Conservation (phyloP, 2,888 invertebrate genomes). For the Apocheima hispidaria region DNA sequence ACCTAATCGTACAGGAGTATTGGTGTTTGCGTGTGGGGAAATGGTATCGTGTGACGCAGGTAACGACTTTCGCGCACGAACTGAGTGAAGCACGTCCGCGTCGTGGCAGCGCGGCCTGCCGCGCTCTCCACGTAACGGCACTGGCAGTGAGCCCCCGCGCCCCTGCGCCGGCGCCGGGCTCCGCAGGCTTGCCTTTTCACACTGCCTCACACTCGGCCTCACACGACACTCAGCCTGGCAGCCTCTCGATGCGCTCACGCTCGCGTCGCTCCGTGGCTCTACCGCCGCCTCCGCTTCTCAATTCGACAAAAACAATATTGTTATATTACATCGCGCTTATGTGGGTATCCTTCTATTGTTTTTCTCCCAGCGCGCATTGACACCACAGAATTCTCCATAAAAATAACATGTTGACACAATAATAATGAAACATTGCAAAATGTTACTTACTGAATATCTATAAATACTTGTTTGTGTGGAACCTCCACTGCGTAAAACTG, state of each 20-base stretch:
- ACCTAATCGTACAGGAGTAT: constrained; percentile 59
- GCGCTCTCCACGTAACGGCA: constrained; percentile 29
- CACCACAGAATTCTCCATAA: too few relatives aligned
- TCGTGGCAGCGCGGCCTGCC: constrained; percentile 63
- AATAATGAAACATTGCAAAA: constrained; percentile 26
- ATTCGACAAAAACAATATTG: constrained; percentile 25
- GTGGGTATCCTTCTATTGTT: constrained; percentile 37
- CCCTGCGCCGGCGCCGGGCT: constrained; percentile 55
- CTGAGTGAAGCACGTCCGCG: constrained; percentile 85
- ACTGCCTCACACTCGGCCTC: constrained; percentile 35
- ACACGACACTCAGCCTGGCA: constrained; percentile 32
- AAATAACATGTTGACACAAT: constrained; percentile 34
- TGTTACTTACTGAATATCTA: neutral
- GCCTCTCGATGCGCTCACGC: constrained; percentile 28
- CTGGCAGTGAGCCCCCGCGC: constrained; percentile 39
- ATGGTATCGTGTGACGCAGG: constrained; percentile 79
- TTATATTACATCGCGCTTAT: constrained; percentile 27
- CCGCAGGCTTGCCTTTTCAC: constrained; percentile 57
- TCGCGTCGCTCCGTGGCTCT: too few relatives aligned
- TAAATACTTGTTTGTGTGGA: too few relatives aligned
- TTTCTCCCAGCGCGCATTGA: constrained; percentile 35
- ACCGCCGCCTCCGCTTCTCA: constrained; percentile 2
- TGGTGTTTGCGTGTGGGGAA: constrained; percentile 76
- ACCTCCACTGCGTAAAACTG: neutral
- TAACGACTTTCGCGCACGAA: constrained; percentile 86